Percentiles rank a stretch among this genome's conserved stretches.
Conservation (phyloP, 2,797 vertebrate genomes). For the Microctenopoma lineatum region DNA sequence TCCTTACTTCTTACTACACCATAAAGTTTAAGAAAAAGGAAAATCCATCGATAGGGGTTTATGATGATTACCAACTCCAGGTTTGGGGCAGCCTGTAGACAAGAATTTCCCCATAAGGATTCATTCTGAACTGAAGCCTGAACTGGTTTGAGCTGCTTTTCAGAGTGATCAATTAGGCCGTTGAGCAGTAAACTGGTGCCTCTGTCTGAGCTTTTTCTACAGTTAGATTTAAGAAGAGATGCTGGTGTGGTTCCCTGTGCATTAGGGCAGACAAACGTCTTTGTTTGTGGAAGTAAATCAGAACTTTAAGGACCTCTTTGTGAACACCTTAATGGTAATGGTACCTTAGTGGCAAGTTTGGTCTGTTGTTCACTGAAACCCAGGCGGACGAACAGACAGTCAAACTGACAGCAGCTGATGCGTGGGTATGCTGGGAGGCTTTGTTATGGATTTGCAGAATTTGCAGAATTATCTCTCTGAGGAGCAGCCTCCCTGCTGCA, state of each 20-base stretch:
- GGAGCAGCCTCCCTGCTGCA: constrained; percentile 63
- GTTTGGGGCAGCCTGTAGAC: too few relatives aligned
- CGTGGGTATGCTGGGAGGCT: constrained; percentile 49
- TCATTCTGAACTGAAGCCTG: too few relatives aligned
- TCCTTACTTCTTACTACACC: not conserved
- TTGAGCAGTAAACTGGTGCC: too few relatives aligned
- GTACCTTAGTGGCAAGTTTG: constrained; percentile 1
- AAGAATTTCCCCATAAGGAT: too few relatives aligned
- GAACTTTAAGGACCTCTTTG: constrained; percentile 18
- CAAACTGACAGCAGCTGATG: constrained; percentile 54
- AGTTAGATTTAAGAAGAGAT: not conserved
- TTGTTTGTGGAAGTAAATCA: constrained; percentile 3
- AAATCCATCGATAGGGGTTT: too few relatives aligned
- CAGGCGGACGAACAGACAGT: constrained; percentile 10
- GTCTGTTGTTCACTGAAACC: constrained; percentile 16
- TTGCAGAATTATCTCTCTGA: constrained; percentile 67
- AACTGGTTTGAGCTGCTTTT: too few relatives aligned
- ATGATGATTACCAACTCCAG: too few relatives aligned
- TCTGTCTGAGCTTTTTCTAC: too few relatives aligned
- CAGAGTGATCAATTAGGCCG: too few relatives aligned
- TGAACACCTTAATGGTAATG: constrained; percentile 5
- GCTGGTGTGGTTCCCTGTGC: not conserved
- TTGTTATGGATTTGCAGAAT: constrained; percentile 70
- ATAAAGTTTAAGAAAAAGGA: not conserved
- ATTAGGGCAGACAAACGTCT: constrained; percentile 2